Conservation (phyloP, 2,797 vertebrate genomes). For the Tadarida brasiliensis region DNA sequence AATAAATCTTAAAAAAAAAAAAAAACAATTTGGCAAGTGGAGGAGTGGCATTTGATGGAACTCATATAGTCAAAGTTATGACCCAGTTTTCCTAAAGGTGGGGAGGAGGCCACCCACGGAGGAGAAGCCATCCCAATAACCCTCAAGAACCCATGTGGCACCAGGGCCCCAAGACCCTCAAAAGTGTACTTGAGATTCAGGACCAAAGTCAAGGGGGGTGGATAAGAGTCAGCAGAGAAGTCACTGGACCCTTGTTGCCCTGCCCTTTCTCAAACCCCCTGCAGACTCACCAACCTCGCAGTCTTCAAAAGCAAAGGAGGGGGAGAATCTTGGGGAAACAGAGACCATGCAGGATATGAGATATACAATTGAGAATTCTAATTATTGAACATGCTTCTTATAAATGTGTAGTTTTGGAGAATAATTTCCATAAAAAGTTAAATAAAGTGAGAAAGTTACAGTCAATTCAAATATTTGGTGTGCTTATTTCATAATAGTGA, state of each 20-base stretch:
- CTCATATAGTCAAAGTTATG: not conserved
- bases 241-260: not conserved
- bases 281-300: not conserved
- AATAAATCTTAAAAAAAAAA: no score
- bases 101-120: not conserved
- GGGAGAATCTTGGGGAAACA: not conserved
- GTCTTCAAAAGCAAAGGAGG: not conserved
- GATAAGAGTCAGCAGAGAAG: not conserved
- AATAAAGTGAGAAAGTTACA: slow-evolving; percentile 4
- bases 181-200: not conserved
- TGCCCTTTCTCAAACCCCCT: not conserved
- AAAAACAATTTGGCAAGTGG: not conserved
- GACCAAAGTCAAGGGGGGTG: not conserved
- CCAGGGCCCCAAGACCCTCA: not conserved
- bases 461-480: not conserved
- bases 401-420: not conserved
- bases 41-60: not conserved
- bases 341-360: not conserved
- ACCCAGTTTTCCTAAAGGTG: not conserved
- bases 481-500: slow-evolving; percentile 25
- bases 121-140: not conserved
- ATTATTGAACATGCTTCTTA: slow-evolving; percentile 38
- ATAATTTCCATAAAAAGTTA: not conserved
- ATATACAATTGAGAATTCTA: not conserved
- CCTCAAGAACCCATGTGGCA: not conserved